A percentile compares a stretch with the other conserved stretches of the same genome.
Conservation (phyloP, 35 echinoderm and acorn worm genomes). For the Heliocidaris erythrogramma region DNA sequence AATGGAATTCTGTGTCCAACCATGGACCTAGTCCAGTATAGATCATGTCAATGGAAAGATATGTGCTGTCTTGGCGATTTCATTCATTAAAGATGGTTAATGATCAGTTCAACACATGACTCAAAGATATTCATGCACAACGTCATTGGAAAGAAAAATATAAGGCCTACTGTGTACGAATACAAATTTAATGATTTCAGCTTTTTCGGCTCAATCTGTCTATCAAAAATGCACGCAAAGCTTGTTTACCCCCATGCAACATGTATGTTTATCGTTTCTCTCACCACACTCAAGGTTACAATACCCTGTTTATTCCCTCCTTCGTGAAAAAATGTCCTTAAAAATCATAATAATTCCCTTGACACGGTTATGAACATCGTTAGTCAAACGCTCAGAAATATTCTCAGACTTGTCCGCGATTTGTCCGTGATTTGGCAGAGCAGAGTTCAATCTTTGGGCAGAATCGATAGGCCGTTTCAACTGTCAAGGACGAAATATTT, state of each 20-base stretch:
- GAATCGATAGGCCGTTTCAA: not conserved
- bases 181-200: too few relatives aligned
- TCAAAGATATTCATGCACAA: too few relatives aligned
- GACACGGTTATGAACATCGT: not conserved
- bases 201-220: not conserved
- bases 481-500: not conserved
- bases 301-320: not conserved
- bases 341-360: constrained; percentile 4
- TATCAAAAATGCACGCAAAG: not conserved
- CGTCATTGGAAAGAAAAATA: too few relatives aligned
- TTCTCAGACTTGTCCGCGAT: too few relatives aligned
- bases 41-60: too few relatives aligned
- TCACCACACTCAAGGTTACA: constrained; percentile 13
- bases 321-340: not conserved
- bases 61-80: too few relatives aligned
- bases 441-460: not conserved
- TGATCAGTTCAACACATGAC: too few relatives aligned
- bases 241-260: not conserved
- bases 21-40: too few relatives aligned
- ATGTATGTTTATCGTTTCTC: constrained; percentile 27
- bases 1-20: too few relatives aligned
- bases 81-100: too few relatives aligned
- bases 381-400: not conserved
- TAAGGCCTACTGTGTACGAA: too few relatives aligned
- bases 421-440: not conserved